Percentiles rank a stretch among this genome's conserved stretches.
phyloP scores from a whole-genome alignment of 2,113 vertebrate species.

The Brachyhypopomus occidentalis region DNA sequence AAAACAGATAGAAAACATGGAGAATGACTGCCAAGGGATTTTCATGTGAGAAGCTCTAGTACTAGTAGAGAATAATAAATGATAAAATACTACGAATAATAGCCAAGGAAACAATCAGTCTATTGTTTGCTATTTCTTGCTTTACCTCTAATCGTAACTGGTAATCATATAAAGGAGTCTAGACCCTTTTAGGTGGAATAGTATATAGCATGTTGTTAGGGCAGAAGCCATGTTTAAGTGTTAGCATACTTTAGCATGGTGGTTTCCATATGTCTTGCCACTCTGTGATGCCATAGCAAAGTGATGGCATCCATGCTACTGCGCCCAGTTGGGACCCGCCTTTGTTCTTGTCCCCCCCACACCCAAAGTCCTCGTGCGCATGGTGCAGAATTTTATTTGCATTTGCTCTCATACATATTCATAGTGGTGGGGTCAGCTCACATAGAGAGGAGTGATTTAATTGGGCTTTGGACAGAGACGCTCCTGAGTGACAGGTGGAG shows the following conservation, averaged over 20 bases:
- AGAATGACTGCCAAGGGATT: background rate
- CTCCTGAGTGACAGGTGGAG: conserved; percentile 77
- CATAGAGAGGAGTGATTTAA: conserved; percentile 69
- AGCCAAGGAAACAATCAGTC: background rate
- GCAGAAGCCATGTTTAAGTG: background rate
- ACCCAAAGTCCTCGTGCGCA: conserved; percentile 39
- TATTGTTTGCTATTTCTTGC: background rate
- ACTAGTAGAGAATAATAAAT: background rate
- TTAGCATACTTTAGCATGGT: conserved; percentile 5
- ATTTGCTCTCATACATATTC: conserved; percentile 78
- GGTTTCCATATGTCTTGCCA: conserved; percentile 29
- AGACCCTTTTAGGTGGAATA: background rate
- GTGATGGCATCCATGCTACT: conserved; percentile 72
- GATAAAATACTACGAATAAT: background rate
- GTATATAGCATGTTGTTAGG: background rate
- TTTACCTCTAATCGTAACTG: conserved; percentile 4
- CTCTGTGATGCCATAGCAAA: conserved; percentile 57
- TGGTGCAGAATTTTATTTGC: conserved; percentile 68
- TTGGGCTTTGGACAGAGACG: conserved; percentile 76
- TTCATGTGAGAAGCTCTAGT: background rate
- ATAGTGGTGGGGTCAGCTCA: conserved; percentile 75
- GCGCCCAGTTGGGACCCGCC: conserved; percentile 62
- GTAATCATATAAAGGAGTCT: conserved; percentile 38
- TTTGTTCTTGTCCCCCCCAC: conserved; percentile 58
- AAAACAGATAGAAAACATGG: background rate